Conservation (phyloP, 64 coral and sea anemone species). For the Montipora sp. region DNA sequence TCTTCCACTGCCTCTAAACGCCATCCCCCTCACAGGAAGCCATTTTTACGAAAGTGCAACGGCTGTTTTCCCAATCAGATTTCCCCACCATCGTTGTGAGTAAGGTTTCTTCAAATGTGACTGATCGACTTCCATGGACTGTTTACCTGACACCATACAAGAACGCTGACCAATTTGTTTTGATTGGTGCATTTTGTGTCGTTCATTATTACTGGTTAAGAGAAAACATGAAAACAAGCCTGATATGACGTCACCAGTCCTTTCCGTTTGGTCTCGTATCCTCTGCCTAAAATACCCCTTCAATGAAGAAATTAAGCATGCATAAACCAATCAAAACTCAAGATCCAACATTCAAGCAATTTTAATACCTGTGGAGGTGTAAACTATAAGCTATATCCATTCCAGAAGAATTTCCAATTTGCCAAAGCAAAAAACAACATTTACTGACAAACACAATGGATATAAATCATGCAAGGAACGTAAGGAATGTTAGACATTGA, state of each 20-base stretch:
- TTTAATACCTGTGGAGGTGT: not conserved
- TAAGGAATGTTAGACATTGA: constrained; percentile 26
- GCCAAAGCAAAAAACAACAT: constrained; percentile 30
- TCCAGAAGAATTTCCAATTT: constrained; percentile 27
- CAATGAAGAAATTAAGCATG: not conserved
- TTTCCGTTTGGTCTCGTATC: constrained; percentile 30
- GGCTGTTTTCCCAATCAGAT: constrained; percentile 33
- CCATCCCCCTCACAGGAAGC: constrained; percentile 2
- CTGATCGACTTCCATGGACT: not conserved
- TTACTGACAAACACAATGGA: constrained; percentile 1
- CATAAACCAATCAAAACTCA: not conserved
- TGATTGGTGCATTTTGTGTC: constrained; percentile 19
- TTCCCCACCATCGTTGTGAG: not conserved
- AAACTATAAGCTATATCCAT: not conserved
- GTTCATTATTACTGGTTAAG: constrained; percentile 11
- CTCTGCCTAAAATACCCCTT: not conserved
- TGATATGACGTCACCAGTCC: constrained; percentile 26
- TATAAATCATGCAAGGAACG: constrained; percentile 5
- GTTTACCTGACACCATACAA: constrained; percentile 2
- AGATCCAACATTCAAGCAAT: not conserved
- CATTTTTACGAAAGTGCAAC: constrained; percentile 1
- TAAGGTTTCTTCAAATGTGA: not conserved
- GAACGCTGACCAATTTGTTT: constrained; percentile 34
- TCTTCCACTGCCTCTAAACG: constrained; percentile 11
- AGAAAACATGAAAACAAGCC: constrained; percentile 2